Percentiles rank a stretch among this genome's conserved stretches.
Conservation (phyloP, 2,888 invertebrate genomes). For the Phytoseiulus persimilis region DNA sequence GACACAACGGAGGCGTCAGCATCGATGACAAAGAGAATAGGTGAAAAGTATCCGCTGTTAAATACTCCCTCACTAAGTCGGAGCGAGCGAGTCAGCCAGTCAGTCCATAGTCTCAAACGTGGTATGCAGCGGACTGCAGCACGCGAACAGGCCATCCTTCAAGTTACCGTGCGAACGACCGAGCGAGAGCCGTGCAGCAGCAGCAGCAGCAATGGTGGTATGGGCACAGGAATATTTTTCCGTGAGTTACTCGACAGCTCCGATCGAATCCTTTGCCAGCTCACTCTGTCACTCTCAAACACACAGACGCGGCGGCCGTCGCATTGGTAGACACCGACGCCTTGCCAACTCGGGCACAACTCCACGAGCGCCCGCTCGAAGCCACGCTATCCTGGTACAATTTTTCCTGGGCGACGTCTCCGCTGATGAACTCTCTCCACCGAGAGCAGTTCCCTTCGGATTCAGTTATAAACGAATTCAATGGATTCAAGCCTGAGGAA, state of each 20-base stretch:
- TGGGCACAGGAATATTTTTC: neutral
- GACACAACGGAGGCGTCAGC: too few species aligned
- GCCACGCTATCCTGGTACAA: too few species aligned
- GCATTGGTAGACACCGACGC: neutral
- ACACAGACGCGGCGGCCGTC: neutral
- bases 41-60: neutral
- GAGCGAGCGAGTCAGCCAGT: neutral
- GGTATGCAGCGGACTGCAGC: neutral
- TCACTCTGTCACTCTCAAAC: neutral
- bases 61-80: neutral
- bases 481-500: too few species aligned
- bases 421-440: too few species aligned
- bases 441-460: too few species aligned
- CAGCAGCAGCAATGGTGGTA: neutral
- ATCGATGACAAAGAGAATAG: neutral
- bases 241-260: neutral
- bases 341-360: neutral
- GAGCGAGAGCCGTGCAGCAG: neutral
- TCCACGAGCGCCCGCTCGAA: too few species aligned
- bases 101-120: neutral
- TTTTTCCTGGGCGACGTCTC: too few species aligned
- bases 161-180: neutral
- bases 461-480: too few species aligned
- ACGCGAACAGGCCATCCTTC: neutral
- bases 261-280: neutral